Evolutionary conservation across 2,113 vertebrate genomes (phyloP), one percentile per base, ranked within the genome.

Genomic region (Reinhardtius hippoglossoides): DNA sequence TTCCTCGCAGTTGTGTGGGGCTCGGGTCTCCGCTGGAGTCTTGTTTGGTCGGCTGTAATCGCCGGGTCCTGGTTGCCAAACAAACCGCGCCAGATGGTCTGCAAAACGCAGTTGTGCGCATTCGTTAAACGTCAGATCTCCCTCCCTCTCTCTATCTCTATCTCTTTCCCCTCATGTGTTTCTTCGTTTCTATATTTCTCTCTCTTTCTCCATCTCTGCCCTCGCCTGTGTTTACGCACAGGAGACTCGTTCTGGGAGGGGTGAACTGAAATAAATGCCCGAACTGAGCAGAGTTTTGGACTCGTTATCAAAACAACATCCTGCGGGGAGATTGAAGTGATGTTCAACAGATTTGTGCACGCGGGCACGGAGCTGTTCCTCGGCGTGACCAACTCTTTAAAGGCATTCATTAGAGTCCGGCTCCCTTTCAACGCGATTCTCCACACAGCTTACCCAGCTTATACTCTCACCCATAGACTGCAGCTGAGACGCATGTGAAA

Each of bases 361-460:
- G 40, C 40, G 92, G 91, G 94, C 94, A 91, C 93, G 91, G 91
- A 94, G 76, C 94, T 96, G 96, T 96, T 95, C 93, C 91, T 93
- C 92, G 81, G 96, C 92, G 90, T 97, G 97, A 98, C 95, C 94
- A 91, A 94, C 89, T 93, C 92, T 94, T 92, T 95, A 95, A 96
- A 96, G 92, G 93, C 95, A 96, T 97, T 96, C 95, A 96, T 97
- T 96, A 96, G 92, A 94, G 93, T 84, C 78, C 82, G 92, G 92
- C 94, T 94, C 93, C 91, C 92, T 95, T 96, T 97, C 95, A 95
- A 86, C 89, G 84, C 94, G 92, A 96, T 97, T 97, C 93, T 94
- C 95, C 95, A 96, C 96, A 95, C 94, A 83, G 95, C 94, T 96
- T 94, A 92, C 37, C 74, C 75, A 2, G 92, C 93, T 95, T 84